A percentile compares a stretch with the other conserved stretches of the same genome.
These are phyloP conservation scores for Anseranas semipalmata DNA, from an alignment of 2,113 vertebrate genomes.

Conservation along the genomic window DNA sequence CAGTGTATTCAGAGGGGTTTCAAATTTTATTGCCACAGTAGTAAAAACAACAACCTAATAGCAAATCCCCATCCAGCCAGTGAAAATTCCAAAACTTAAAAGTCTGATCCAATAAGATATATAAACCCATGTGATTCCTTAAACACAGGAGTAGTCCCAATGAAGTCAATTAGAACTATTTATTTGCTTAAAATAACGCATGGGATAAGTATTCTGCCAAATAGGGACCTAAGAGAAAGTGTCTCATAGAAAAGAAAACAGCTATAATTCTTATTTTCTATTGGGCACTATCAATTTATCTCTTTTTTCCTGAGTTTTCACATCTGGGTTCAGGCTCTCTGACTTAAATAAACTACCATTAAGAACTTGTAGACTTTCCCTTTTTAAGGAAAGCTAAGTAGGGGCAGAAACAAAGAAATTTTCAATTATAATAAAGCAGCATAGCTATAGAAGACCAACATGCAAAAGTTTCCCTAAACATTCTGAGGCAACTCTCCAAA, in stretches of 20 bases:
- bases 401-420: neutral
- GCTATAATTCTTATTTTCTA: constrained; percentile 25
- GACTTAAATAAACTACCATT: neutral
- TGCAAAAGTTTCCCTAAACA: neutral
- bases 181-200: neutral
- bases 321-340: neutral
- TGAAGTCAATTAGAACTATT: constrained; percentile 47
- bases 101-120: constrained; percentile 10
- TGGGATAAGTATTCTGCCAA: neutral
- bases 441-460: neutral
- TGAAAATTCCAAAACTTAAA: constrained; percentile 34
- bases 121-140: constrained; percentile 9
- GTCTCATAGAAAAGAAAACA: constrained; percentile 43
- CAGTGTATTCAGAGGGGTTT: neutral
- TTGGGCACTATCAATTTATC: neutral
- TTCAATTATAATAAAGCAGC: neutral
- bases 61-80: constrained; percentile 1
- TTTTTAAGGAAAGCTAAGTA: neutral
- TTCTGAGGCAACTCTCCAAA: neutral
- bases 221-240: neutral
- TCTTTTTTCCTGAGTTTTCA: neutral
- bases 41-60: constrained; percentile 39
- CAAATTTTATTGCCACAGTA: constrained; percentile 37
- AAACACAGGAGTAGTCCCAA: neutral
- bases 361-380: neutral